These are phyloP conservation scores for Lonchura striata DNA, from an alignment of 2,113 vertebrate species.

Conservation along the genomic window DNA sequence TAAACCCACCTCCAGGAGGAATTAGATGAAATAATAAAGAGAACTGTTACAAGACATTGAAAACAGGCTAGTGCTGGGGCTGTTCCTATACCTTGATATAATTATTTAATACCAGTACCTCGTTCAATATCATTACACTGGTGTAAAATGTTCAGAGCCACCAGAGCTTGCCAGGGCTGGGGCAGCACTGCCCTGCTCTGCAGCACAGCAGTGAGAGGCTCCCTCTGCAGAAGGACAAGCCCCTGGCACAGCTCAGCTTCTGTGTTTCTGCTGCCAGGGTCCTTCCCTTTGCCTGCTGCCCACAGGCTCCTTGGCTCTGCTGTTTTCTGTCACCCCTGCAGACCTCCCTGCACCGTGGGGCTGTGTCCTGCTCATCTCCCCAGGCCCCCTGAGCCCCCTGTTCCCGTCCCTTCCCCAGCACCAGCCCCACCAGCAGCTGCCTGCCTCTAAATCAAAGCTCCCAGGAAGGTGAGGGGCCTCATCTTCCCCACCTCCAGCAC, in stretches of 20 bases:
- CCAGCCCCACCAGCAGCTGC: background rate
- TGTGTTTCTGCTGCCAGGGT: background rate
- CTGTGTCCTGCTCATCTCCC: background rate
- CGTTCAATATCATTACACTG: background rate
- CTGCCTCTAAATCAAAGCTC: background rate
- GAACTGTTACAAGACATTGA: background rate
- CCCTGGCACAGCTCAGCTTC: background rate
- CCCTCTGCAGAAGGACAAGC: rapidly evolving
- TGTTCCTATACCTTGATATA: background rate
- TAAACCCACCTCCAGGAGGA: background rate
- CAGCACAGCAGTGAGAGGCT: background rate
- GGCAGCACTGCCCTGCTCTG: background rate
- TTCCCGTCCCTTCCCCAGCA: no score
- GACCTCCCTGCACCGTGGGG: background rate
- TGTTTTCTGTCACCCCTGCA: background rate
- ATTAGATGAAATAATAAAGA: background rate
- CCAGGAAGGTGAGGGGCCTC: background rate
- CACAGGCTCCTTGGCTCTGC: background rate
- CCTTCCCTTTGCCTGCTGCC: background rate
- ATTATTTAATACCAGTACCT: background rate
- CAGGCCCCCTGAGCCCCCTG: background rate
- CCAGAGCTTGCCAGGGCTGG: background rate
- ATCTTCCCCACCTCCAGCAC: background rate
- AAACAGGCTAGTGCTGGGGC: background rate
- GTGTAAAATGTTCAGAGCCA: background rate